Evolutionary conservation across 2,113 vertebrate species (phyloP).

Genomic region (Cryptomyrus ogoouensis): DNA sequence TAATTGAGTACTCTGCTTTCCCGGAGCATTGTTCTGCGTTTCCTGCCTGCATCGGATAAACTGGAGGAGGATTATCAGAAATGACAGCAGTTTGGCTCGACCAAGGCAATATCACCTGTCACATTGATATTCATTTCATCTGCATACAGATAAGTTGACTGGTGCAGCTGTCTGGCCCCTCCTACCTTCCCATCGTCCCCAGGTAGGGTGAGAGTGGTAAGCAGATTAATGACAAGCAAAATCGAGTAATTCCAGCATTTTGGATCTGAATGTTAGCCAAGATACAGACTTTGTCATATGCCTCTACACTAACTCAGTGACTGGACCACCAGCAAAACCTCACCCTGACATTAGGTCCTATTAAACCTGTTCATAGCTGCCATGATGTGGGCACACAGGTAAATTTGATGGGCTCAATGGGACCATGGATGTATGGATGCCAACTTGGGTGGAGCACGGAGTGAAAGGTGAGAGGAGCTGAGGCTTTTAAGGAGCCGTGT

Average conservation of each 20-base stretch:
- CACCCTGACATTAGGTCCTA: neutral
- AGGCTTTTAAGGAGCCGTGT: neutral
- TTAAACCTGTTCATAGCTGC: neutral
- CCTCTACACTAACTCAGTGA: neutral
- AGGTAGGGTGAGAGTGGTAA: neutral
- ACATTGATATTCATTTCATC: slow-evolving; percentile 66
- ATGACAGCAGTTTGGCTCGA: slow-evolving; percentile 46
- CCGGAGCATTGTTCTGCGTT: neutral
- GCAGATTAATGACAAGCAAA: neutral
- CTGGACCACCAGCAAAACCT: neutral
- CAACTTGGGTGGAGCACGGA: slow-evolving; percentile 45
- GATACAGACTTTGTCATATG: neutral
- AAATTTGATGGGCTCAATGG: neutral
- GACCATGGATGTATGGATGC: slow-evolving; percentile 14
- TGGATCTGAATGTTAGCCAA: neutral
- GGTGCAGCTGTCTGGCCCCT: slow-evolving; percentile 44
- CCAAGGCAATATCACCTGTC: slow-evolving; percentile 35
- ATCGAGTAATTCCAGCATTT: neutral
- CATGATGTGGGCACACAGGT: neutral
- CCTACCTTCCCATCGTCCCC: slow-evolving; percentile 22
- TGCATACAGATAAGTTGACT: slow-evolving; percentile 59
- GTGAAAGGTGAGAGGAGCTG: slow-evolving; percentile 31
- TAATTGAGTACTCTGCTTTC: neutral
- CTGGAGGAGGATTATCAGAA: slow-evolving; percentile 18
- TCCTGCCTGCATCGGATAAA: slow-evolving; percentile 7